Base-by-base conservation (phyloP, 1,140 invertebrate genomes). In the Lanistes nyassanus region DNA sequence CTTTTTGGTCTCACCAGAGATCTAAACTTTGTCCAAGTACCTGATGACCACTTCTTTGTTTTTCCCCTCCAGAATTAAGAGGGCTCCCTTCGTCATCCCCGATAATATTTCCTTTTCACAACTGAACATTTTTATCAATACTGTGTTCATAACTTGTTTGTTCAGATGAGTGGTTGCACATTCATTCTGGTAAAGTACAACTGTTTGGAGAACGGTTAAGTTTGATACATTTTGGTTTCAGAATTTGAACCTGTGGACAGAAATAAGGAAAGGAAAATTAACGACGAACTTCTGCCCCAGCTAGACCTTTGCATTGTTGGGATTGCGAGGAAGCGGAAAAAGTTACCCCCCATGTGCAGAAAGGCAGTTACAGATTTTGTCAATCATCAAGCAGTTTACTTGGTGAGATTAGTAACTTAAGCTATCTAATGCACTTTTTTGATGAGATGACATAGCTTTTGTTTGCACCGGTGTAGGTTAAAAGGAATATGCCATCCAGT, bases 191-290 rank as follows among this genome's bases (percentile, higher is more conserved):
- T 53, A 11, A 53, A 53, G 13, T 23, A 53, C 13, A 53, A 53
- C 13, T 36, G 36, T 23, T 36, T 16, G 23, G 36, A 66, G n/a
- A n/a, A n/a, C n/a, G n/a, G 16, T 26, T 9, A 68, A 39, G 34
- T 67, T 42, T 26, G 7, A 26, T 36, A 5, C 37, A 7, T 68
- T 39, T 21, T 26, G 23, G 37, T 68, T 39, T 68, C 31, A 75
- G 73, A 75, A 47, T 75, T 66, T 75, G 73, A 75, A n/a, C 73
- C 73, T 31, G 47, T 75, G 47, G 73, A 75, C 37, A 39, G 13
- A 23, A 37, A 67, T 3, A 75, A 67, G 55, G 65, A 56, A 47
- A 47, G 9, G 31, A 34, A 56, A 42, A 75, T 75, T 64, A 68
- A 53, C 56, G 65, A 75, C n/a, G 73, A 75, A 23, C 37, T 75